These are phyloP conservation scores for Anomalospiza imberbis DNA, from an alignment of 2,797 vertebrate species.

Conservation along the genomic window DNA sequence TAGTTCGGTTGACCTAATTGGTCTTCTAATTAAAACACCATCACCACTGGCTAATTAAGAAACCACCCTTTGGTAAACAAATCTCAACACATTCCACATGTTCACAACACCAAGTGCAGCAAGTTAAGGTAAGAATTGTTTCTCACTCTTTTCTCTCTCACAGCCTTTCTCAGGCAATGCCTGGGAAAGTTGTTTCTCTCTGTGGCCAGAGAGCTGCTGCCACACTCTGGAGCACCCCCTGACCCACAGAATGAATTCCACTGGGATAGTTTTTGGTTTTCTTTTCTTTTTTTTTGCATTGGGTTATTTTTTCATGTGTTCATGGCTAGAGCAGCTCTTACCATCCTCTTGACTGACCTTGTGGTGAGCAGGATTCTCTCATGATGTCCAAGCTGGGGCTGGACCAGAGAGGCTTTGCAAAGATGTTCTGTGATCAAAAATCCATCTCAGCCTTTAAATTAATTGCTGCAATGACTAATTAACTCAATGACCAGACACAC, in stretches of 20 bases:
- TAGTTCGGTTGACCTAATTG: too few relatives aligned
- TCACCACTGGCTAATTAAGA: too few relatives aligned
- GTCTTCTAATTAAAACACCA: too few relatives aligned
- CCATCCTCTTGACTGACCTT: neutral
- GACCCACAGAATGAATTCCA: neutral
- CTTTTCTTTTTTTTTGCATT: accelerated
- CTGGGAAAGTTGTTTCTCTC: too few relatives aligned
- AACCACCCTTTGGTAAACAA: too few relatives aligned
- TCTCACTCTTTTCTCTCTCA: too few relatives aligned
- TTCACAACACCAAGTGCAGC: too few relatives aligned
- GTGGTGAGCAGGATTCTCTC: neutral
- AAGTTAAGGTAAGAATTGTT: too few relatives aligned
- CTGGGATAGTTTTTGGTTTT: neutral
- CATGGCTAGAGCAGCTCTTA: neutral
- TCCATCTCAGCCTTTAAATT: neutral
- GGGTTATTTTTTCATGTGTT: neutral
- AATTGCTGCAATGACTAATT: neutral
- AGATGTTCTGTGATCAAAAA: neutral
- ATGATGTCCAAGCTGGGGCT: neutral
- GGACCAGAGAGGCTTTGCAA: neutral
- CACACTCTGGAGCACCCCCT: neutral
- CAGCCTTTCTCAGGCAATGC: too few relatives aligned
- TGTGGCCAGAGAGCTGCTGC: too few relatives aligned
- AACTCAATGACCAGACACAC: neutral
- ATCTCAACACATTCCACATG: too few relatives aligned